These are phyloP conservation scores for Penaeus indicus DNA, from an alignment of 1,140 invertebrate genomes.

Conservation along the genomic window DNA sequence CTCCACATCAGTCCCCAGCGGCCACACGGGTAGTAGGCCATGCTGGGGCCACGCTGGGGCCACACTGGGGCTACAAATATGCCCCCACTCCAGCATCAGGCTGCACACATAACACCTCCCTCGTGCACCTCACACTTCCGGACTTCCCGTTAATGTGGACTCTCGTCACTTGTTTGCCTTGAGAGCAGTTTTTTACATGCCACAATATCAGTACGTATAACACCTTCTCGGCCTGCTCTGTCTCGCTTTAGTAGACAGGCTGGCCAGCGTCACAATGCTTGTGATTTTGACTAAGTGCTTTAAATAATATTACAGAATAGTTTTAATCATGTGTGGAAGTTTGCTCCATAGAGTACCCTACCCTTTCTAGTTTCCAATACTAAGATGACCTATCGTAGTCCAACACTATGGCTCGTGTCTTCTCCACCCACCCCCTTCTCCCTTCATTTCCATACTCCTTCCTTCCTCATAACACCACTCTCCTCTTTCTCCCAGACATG, in stretches of 20 bases:
- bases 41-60: conserved; percentile 6
- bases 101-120: too few relatives aligned
- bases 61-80: background rate
- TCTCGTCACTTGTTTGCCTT: conserved; percentile 61
- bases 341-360: conserved; percentile 61
- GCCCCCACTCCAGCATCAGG: conserved; percentile 9
- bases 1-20: conserved; percentile 23
- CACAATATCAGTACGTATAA: conserved; percentile 43
- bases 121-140: conserved; percentile 43
- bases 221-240: conserved; percentile 38
- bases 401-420: conserved; percentile 42
- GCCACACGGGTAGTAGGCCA: conserved; percentile 42
- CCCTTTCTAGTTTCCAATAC: conserved; percentile 52
- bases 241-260: conserved; percentile 44
- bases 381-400: conserved; percentile 52
- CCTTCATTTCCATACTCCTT: background rate
- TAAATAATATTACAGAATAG: conserved; percentile 65
- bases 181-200: conserved; percentile 62
- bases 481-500: background rate
- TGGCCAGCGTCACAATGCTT: conserved; percentile 55
- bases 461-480: background rate
- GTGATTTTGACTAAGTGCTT: conserved; percentile 65
- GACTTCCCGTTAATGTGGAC: conserved; percentile 54
- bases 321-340: conserved; percentile 64
- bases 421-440: background rate